Percentiles rank a stretch among this genome's conserved stretches.
Evolutionary conservation across 1,140 invertebrate species (phyloP).

Genomic region (Anagrus nilaparvatae): DNA sequence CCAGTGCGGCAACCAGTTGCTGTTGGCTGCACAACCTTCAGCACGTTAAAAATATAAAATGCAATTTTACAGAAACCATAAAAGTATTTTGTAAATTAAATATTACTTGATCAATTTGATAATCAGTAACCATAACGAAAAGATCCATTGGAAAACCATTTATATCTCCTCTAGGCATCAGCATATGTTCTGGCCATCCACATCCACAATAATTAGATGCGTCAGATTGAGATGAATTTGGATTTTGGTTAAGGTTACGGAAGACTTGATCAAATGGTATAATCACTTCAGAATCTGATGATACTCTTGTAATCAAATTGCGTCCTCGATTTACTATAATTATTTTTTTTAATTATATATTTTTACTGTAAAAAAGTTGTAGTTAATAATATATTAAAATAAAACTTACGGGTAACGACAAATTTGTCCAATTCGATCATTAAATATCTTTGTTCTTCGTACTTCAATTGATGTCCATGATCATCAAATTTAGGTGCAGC

Average conservation of each 20-base stretch:
- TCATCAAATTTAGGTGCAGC: constrained; percentile 62
- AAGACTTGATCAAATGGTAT: constrained; percentile 56
- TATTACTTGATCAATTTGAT: constrained; percentile 53
- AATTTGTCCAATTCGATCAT: constrained; percentile 69
- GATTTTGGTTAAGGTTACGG: constrained; percentile 42
- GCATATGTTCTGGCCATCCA: constrained; percentile 80
- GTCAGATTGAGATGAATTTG: constrained; percentile 12
- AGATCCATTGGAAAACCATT: constrained; percentile 59
- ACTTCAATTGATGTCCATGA: constrained; percentile 48
- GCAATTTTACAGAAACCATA: background rate
- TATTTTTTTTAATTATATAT: no score
- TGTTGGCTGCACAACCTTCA: background rate
- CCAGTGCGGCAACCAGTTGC: background rate
- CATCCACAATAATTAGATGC: constrained; percentile 50
- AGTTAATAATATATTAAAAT: background rate
- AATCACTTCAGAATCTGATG: constrained; percentile 50
- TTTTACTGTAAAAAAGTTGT: background rate
- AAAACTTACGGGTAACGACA: constrained; percentile 1
- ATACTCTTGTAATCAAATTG: constrained; percentile 46
- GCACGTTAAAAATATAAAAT: background rate
- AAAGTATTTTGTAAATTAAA: no score
- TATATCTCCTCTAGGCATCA: constrained; percentile 61
- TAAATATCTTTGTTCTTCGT: constrained; percentile 54
- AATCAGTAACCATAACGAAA: constrained; percentile 75
- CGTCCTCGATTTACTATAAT: constrained; percentile 44